Percentiles rank a stretch among this genome's conserved stretches.
Conservation (phyloP, 1,140 invertebrate species). For the Bombus confusus region DNA sequence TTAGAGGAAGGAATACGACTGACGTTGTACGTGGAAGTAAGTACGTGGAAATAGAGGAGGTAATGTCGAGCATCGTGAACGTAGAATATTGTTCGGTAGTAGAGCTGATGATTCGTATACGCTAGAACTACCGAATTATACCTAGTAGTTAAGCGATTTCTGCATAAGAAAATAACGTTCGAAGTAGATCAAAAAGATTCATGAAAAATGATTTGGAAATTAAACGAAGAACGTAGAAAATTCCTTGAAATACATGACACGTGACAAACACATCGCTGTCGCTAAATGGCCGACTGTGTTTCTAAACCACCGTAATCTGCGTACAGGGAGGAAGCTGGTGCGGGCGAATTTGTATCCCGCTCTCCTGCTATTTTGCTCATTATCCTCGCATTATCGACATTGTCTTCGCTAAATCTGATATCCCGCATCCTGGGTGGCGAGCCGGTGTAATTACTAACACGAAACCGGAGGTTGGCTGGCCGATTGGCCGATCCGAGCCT, state of each 20-base stretch:
- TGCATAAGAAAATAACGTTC: no score
- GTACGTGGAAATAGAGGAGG: not conserved
- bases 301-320: not conserved
- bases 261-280: no score
- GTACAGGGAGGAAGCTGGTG: not conserved
- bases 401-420: constrained; percentile 41
- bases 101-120: not conserved
- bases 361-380: not conserved
- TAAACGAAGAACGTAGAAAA: not conserved
- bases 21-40: not conserved
- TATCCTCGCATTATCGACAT: constrained; percentile 50
- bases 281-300: not conserved
- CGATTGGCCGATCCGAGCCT: constrained; percentile 61
- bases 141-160: no score
- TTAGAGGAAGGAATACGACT: not conserved
- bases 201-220: not conserved
- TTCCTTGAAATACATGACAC: not conserved
- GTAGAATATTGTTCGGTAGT: not conserved
- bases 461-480: constrained; percentile 42
- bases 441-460: constrained; percentile 65
- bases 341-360: not conserved
- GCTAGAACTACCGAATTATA: not conserved
- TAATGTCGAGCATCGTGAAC: not conserved
- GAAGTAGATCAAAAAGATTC: not conserved
- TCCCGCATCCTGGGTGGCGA: constrained; percentile 67